These are phyloP conservation scores for Listronotus bonariensis DNA, from an alignment of 1,140 invertebrate species.

Conservation along the genomic window DNA sequence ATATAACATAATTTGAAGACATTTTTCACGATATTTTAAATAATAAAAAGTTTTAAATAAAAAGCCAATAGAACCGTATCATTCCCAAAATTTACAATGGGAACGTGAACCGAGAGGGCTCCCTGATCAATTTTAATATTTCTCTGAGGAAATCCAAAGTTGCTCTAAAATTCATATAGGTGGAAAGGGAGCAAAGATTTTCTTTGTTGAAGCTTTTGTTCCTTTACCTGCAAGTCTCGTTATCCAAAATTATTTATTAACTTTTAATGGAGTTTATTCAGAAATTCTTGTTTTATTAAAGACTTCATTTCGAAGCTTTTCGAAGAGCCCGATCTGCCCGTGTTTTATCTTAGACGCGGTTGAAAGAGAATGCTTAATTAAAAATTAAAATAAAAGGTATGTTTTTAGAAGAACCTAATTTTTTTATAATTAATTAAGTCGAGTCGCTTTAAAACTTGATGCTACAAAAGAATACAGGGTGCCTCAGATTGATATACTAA, in stretches of 20 bases:
- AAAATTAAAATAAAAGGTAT: too few relatives aligned
- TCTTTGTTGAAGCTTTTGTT: constrained; percentile 26
- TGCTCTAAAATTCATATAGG: constrained; percentile 41
- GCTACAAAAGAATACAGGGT: too few relatives aligned
- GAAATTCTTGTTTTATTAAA: constrained; percentile 29
- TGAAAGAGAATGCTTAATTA: too few relatives aligned
- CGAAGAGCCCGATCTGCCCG: neutral
- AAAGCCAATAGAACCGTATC: constrained; percentile 12
- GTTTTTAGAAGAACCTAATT: too few relatives aligned
- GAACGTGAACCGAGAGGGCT: constrained; percentile 15
- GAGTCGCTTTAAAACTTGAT: too few relatives aligned
- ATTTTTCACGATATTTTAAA: neutral
- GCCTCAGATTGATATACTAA: too few relatives aligned
- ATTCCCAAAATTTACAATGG: constrained; percentile 22
- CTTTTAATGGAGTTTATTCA: constrained; percentile 37
- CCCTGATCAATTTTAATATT: constrained; percentile 38
- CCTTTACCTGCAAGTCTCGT: constrained; percentile 32
- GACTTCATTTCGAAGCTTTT: neutral
- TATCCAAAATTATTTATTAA: constrained; percentile 35
- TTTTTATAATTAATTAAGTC: too few relatives aligned
- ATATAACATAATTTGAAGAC: neutral
- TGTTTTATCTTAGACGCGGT: too few relatives aligned
- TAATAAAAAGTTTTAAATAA: constrained; percentile 22
- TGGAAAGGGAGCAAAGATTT: constrained; percentile 28
- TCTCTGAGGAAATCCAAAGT: constrained; percentile 39